Evolutionary conservation across 2,888 invertebrate species (phyloP).

Genomic region (Agrochola circellaris): DNA sequence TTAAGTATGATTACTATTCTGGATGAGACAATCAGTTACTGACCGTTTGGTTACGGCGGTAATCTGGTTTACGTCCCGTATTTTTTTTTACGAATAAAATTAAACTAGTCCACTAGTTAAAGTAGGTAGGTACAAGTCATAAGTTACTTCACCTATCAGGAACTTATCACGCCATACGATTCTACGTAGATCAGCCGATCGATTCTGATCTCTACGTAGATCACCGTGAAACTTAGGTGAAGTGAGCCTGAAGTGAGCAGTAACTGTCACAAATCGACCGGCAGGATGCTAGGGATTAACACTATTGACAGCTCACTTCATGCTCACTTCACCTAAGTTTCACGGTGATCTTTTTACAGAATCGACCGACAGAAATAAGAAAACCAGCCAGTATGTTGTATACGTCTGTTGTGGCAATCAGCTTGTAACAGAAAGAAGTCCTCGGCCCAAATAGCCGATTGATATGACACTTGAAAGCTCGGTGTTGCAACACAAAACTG

Average conservation of each 20-base stretch:
- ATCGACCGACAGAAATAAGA: not conserved
- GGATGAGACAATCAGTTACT: constrained; percentile 27
- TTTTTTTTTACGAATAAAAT: not conserved
- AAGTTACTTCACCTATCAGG: not conserved
- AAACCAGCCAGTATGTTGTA: not conserved
- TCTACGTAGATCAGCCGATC: too few relatives aligned
- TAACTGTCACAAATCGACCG: too few relatives aligned
- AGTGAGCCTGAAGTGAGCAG: too few relatives aligned
- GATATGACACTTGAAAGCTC: not conserved
- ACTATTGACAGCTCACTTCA: too few relatives aligned
- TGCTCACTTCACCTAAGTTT: too few relatives aligned
- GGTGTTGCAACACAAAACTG: not conserved
- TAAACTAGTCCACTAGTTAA: not conserved
- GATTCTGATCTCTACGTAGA: too few relatives aligned
- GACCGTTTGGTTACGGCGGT: not conserved
- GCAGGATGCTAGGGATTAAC: too few relatives aligned
- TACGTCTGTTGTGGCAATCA: not conserved
- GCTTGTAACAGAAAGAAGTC: not conserved
- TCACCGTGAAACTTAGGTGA: too few relatives aligned
- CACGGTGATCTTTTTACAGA: too few relatives aligned
- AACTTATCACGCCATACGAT: not conserved
- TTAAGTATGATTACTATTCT: constrained; percentile 46
- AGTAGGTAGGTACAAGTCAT: not conserved
- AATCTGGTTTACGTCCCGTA: constrained; percentile 6
- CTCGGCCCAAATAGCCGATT: not conserved